phyloP scores from a whole-genome alignment of 1,140 invertebrate genomes.

The Andricus grossulariae region DNA sequence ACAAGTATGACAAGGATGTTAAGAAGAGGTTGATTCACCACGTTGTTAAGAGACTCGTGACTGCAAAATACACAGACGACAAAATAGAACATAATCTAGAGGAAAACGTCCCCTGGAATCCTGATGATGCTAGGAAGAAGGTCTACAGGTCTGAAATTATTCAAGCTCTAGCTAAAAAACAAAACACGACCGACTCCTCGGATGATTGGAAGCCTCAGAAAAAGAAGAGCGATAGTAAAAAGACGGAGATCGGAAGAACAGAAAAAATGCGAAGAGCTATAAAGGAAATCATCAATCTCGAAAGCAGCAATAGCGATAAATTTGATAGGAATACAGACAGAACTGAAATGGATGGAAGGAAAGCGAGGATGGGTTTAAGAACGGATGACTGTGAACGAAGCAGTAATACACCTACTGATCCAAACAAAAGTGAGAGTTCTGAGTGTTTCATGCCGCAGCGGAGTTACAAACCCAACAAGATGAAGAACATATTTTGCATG shows the following conservation, averaged over 20 bases:
- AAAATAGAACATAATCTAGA: conserved; percentile 69
- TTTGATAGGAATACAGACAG: conserved; percentile 68
- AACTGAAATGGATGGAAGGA: conserved; percentile 70
- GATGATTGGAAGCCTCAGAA: conserved; percentile 68
- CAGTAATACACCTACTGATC: conserved; percentile 54
- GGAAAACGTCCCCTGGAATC: conserved; percentile 72
- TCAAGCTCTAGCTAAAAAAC: conserved; percentile 65
- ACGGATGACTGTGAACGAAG: conserved; percentile 61
- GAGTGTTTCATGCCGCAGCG: conserved; percentile 70
- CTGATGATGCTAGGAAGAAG: conserved; percentile 69
- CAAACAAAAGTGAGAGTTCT: conserved; percentile 70
- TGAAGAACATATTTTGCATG: conserved; percentile 59
- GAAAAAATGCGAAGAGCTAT: conserved; percentile 49
- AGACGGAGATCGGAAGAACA: conserved; percentile 31
- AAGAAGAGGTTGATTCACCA: conserved; percentile 72
- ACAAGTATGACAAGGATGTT: conserved; percentile 70
- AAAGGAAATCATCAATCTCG: conserved; percentile 55
- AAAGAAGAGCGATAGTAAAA: conserved; percentile 46
- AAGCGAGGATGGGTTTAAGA: conserved; percentile 69
- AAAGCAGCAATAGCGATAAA: conserved; percentile 69
- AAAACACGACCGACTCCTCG: conserved; percentile 68
- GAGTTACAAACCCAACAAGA: conserved; percentile 53
- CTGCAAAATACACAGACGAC: conserved; percentile 70
- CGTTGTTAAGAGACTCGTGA: conserved; percentile 72
- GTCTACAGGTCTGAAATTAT: conserved; percentile 69